Conservation (phyloP, 2,888 invertebrate species). For the Labia minor region DNA sequence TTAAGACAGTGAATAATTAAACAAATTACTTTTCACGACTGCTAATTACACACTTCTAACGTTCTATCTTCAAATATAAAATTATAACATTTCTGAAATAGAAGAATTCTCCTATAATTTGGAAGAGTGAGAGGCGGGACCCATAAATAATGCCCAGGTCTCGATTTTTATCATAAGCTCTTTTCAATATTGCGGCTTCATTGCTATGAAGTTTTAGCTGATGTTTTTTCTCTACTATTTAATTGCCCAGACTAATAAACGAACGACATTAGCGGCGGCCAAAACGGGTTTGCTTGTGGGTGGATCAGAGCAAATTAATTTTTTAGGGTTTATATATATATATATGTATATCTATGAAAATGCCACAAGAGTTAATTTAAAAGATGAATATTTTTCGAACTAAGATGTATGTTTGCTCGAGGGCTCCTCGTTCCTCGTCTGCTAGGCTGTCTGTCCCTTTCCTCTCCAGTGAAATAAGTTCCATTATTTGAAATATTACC, state of each 20-base stretch:
- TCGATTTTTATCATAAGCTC: background rate
- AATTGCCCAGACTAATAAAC: constrained; percentile 8
- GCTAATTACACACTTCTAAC: constrained; percentile 3
- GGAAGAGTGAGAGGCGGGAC: constrained; percentile 6
- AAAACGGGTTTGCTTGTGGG: constrained; percentile 8
- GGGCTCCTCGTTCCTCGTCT: constrained; percentile 1
- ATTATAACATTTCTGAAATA: background rate
- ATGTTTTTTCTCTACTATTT: background rate
- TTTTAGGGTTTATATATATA: background rate
- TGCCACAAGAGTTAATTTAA: constrained; percentile 8
- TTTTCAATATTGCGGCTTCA: constrained; percentile 13
- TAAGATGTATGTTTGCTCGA: constrained; percentile 2
- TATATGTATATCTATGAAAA: background rate
- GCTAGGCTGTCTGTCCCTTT: background rate
- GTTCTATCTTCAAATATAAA: background rate
- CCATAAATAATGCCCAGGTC: background rate
- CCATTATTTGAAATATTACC: constrained; percentile 13
- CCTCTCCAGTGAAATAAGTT: background rate
- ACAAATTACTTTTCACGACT: background rate
- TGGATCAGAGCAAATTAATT: constrained; percentile 13
- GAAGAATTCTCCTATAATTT: background rate
- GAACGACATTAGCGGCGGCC: constrained; percentile 13
- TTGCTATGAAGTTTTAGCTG: background rate
- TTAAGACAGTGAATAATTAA: constrained; percentile 7
- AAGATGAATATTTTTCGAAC: constrained; percentile 3